phyloP scores from a whole-genome alignment of 92 coral and sea anemone genomes.

The Pocillopora grandis region DNA sequence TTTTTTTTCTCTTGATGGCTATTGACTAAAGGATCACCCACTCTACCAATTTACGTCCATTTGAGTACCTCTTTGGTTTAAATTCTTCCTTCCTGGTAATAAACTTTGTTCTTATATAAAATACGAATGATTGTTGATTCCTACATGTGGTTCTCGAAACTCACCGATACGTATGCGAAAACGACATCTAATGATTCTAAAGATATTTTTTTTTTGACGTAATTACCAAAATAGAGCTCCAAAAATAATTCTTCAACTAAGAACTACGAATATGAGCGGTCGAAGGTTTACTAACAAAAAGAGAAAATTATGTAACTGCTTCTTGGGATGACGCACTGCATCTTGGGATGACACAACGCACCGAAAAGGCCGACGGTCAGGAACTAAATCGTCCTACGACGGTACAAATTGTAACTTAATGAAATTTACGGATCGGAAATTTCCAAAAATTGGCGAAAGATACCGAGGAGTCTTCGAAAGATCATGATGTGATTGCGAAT shows the following conservation, averaged over 20 bases:
- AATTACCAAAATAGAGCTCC: slow-evolving; percentile 68
- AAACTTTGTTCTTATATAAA: slow-evolving; percentile 58
- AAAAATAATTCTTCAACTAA: slow-evolving; percentile 68
- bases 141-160: slow-evolving; percentile 4
- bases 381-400: not conserved
- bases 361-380: not conserved
- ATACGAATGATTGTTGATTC: slow-evolving; percentile 53
- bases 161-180: slow-evolving; percentile 30
- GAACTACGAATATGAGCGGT: slow-evolving; percentile 24
- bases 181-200: slow-evolving; percentile 27
- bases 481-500: too few relatives aligned
- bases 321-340: not conserved
- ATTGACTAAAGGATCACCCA: slow-evolving; percentile 9
- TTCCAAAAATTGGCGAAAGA: slow-evolving; percentile 14
- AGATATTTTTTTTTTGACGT: slow-evolving; percentile 28
- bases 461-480: slow-evolving; percentile 1
- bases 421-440: not conserved
- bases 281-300: slow-evolving; percentile 2
- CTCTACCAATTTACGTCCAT: not conserved
- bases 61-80: not conserved
- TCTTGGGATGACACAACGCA: not conserved
- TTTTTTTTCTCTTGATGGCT: not conserved
- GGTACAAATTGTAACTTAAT: not conserved
- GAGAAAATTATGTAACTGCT: not conserved
- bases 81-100: slow-evolving; percentile 18